A percentile compares a stretch with the other conserved stretches of the same genome.
phyloP scores from a whole-genome alignment of 2,797 vertebrate genomes.

The Acanthurus tractus region DNA sequence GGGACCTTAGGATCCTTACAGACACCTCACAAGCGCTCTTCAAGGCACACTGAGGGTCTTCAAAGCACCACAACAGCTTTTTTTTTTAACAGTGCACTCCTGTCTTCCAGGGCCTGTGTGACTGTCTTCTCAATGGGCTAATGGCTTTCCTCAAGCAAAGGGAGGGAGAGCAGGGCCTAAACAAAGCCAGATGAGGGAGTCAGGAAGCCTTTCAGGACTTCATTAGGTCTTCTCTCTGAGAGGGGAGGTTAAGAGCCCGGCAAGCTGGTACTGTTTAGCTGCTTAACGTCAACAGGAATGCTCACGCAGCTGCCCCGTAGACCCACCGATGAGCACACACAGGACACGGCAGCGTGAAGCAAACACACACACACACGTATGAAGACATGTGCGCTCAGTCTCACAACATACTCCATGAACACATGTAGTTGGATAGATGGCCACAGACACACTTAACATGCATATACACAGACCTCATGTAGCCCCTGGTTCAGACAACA shows the following conservation, averaged over 20 bases:
- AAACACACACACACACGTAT: conserved; percentile 23
- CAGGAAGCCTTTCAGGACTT: conserved; percentile 91
- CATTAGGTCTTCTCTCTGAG: conserved; percentile 84
- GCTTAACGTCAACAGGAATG: conserved; percentile 88
- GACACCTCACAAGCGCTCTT: conserved; percentile 28
- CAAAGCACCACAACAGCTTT: conserved; percentile 23
- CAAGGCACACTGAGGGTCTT: conserved; percentile 27
- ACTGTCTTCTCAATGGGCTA: conserved; percentile 82
- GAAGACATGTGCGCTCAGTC: neutral
- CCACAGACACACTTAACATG: conserved; percentile 2
- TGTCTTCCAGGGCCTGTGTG: conserved; percentile 68
- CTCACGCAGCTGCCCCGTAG: conserved; percentile 82
- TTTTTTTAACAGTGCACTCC: conserved; percentile 43
- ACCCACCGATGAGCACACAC: conserved; percentile 66
- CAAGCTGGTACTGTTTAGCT: conserved; percentile 90
- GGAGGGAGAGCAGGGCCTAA: conserved; percentile 78
- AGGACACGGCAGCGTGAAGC: conserved; percentile 35
- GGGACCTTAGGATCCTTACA: neutral
- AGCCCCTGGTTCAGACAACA: conserved; percentile 63
- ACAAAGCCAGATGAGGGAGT: conserved; percentile 89
- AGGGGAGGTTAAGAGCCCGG: conserved; percentile 85
- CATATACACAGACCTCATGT: conserved; percentile 22
- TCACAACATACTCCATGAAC: conserved; percentile 15
- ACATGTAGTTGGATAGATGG: conserved; percentile 30
- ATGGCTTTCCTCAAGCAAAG: conserved; percentile 86